Evolutionary conservation across 2,797 vertebrate genomes (phyloP).

Genomic region (Myotis planiceps): DNA sequence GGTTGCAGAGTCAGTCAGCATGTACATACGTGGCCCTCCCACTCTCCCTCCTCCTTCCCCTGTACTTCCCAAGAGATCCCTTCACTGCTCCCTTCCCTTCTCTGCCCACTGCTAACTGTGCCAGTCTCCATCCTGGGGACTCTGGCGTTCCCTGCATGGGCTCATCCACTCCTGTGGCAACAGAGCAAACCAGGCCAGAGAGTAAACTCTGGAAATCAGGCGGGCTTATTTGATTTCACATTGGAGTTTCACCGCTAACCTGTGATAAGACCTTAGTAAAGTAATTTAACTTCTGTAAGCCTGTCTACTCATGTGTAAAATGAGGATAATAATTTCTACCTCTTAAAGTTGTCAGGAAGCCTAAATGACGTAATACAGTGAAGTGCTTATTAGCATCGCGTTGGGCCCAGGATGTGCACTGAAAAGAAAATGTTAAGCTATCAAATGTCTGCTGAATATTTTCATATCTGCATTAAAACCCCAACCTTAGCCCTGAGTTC

Average conservation of each 20-base stretch:
- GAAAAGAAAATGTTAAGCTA: not conserved
- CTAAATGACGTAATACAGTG: not conserved
- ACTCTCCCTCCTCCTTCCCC: not conserved
- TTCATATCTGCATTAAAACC: not conserved
- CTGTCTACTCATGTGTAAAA: not conserved
- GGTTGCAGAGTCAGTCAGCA: not conserved
- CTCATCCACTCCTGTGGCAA: not conserved
- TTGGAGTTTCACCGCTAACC: not conserved
- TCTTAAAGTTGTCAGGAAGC: not conserved
- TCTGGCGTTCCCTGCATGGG: not conserved
- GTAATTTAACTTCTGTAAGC: not conserved
- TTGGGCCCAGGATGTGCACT: not conserved
- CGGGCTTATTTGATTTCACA: not conserved
- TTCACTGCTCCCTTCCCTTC: not conserved
- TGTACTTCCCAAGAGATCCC: not conserved
- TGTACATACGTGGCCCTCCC: rapidly evolving
- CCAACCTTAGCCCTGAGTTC: not conserved
- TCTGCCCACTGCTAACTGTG: not conserved
- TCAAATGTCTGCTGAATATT: not conserved
- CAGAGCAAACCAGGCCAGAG: not conserved
- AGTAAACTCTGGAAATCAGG: not conserved
- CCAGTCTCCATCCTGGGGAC: not conserved
- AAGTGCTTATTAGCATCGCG: not conserved
- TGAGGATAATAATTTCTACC: not conserved
- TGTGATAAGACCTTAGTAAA: not conserved